Conservation (phyloP, 2,113 vertebrate genomes). For the Oreotrochilus melanogaster region DNA sequence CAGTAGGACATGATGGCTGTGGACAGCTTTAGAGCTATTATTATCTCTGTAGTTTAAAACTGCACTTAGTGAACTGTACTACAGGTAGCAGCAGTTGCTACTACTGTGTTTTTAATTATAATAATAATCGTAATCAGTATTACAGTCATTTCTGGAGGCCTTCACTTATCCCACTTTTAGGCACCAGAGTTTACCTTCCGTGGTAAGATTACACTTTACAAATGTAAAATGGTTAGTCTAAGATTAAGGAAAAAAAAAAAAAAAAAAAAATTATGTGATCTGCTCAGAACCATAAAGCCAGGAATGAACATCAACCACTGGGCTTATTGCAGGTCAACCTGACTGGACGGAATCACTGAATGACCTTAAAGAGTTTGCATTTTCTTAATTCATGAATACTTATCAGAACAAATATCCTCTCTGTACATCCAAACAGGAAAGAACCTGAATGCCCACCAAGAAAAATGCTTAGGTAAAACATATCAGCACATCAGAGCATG, state of each 20-base stretch:
- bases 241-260: neutral
- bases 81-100: neutral
- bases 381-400: neutral
- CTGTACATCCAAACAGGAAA: neutral
- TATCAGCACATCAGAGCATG: neutral
- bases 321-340: neutral
- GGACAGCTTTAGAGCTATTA: neutral
- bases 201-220: neutral
- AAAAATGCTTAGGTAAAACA: neutral
- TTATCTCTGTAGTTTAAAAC: neutral
- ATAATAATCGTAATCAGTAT: neutral
- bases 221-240: neutral
- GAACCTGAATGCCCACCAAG: neutral
- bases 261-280: neutral
- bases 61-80: neutral
- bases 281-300: neutral
- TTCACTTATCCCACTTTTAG: neutral
- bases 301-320: neutral
- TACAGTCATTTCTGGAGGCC: neutral
- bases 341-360: neutral
- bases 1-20: neutral
- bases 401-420: neutral
- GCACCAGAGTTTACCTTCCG: neutral
- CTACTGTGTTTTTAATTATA: neutral
- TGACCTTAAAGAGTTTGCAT: neutral